phyloP scores from a whole-genome alignment of 2,797 vertebrate genomes.

The Rhinophrynus dorsalis region DNA sequence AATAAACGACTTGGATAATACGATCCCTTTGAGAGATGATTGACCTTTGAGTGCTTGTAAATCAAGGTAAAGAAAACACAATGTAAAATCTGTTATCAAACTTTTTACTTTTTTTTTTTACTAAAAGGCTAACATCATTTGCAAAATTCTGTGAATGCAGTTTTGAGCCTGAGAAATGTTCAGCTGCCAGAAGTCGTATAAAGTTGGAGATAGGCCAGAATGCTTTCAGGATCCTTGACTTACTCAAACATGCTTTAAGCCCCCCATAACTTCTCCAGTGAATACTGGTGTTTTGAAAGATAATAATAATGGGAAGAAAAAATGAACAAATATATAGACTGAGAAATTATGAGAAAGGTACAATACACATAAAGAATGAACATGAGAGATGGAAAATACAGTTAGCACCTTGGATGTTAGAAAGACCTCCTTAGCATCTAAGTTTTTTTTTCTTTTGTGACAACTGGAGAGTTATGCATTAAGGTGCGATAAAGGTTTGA shows the following conservation, averaged over 20 bases:
- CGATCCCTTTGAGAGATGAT: neutral
- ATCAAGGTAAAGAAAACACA: slow-evolving; percentile 4
- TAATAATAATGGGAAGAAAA: neutral
- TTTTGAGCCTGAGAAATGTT: neutral
- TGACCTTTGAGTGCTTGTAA: neutral
- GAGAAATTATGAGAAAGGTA: too few relatives aligned
- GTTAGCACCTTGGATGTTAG: too few relatives aligned
- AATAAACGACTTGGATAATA: slow-evolving; percentile 8
- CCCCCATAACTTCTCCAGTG: slow-evolving; percentile 23
- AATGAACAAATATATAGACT: neutral
- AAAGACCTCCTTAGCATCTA: too few relatives aligned
- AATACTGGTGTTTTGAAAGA: slow-evolving; percentile 5
- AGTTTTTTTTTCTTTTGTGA: too few relatives aligned
- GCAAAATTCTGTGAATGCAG: neutral
- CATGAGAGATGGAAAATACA: too few relatives aligned
- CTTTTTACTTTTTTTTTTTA: neutral
- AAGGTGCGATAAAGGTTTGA: too few relatives aligned
- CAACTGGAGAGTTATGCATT: too few relatives aligned
- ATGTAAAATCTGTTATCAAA: slow-evolving; percentile 20
- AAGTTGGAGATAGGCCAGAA: slow-evolving; percentile 1
- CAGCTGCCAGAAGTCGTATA: slow-evolving; percentile 32
- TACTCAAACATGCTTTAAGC: slow-evolving; percentile 1
- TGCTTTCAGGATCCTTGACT: slow-evolving; percentile 1
- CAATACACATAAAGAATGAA: too few relatives aligned
- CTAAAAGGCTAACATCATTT: too few relatives aligned